Evolutionary conservation across 2,797 vertebrate genomes (phyloP).

Genomic region (Danio tinwini): DNA sequence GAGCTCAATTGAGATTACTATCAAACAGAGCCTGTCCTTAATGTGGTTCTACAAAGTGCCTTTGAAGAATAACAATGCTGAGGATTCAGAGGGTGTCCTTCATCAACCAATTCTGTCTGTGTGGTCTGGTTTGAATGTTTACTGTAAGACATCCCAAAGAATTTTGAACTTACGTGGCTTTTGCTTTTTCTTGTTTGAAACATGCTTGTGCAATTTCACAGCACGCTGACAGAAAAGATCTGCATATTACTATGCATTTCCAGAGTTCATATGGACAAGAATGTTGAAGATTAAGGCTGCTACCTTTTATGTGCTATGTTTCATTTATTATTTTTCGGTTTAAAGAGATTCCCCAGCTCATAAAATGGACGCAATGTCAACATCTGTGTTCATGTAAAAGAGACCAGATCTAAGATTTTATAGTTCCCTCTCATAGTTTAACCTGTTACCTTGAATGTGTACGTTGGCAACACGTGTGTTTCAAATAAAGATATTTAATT

Average conservation of each 20-base stretch:
- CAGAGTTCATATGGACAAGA: slow-evolving; percentile 4
- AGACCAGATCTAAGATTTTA: slow-evolving; percentile 5
- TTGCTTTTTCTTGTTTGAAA: slow-evolving; percentile 30
- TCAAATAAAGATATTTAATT: slow-evolving; percentile 70
- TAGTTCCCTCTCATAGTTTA: slow-evolving; percentile 42
- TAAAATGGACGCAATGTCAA: slow-evolving; percentile 7
- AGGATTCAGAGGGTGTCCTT: slow-evolving; percentile 37
- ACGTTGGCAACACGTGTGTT: slow-evolving; percentile 61
- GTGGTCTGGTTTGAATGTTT: slow-evolving; percentile 38
- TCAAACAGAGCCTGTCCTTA: slow-evolving; percentile 32
- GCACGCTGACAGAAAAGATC: neutral
- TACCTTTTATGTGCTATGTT: slow-evolving; percentile 37
- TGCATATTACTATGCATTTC: slow-evolving; percentile 1
- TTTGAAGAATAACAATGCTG: slow-evolving; percentile 25
- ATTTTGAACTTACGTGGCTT: slow-evolving; percentile 12
- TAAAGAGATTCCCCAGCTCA: slow-evolving; percentile 6
- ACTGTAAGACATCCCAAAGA: slow-evolving; percentile 32
- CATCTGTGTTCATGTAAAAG: slow-evolving; percentile 30
- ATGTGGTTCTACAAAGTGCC: slow-evolving; percentile 34
- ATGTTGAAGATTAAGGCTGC: slow-evolving; percentile 49
- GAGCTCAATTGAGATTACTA: slow-evolving; percentile 8
- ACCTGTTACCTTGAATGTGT: slow-evolving; percentile 62
- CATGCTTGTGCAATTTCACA: slow-evolving; percentile 38
- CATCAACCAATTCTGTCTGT: slow-evolving; percentile 29
- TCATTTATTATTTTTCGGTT: slow-evolving; percentile 21